These are phyloP conservation scores for Notocelia uddmanniana DNA, from an alignment of 2,888 invertebrate genomes.

Conservation along the genomic window DNA sequence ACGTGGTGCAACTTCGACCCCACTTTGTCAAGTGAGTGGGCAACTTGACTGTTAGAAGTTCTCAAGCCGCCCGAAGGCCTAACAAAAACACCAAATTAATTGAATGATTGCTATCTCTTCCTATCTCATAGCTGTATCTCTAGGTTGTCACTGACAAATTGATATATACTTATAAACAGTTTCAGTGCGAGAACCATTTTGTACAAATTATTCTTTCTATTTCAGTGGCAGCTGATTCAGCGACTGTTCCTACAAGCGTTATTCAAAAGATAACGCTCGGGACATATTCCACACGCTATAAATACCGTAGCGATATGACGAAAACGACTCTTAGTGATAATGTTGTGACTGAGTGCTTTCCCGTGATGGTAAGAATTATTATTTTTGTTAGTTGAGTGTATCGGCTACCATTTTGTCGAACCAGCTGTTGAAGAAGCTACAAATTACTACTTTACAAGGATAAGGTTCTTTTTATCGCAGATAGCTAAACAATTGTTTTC, in stretches of 20 bases:
- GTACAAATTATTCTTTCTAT: conserved; percentile 46
- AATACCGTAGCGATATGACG: conserved; percentile 50
- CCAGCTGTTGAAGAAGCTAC: not conserved
- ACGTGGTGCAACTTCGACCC: no score
- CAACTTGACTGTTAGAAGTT: no score
- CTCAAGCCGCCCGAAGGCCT: no score
- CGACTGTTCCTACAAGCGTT: conserved; percentile 82
- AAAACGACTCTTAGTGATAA: conserved; percentile 16
- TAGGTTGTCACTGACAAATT: no score
- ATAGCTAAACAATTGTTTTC: no score
- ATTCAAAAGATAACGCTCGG: conserved; percentile 82
- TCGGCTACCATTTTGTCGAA: not conserved
- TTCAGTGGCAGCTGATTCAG: conserved; percentile 85
- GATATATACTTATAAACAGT: no score
- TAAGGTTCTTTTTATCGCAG: no score
- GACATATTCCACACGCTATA: conserved; percentile 81
- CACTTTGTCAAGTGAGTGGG: no score
- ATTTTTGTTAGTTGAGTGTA: not conserved
- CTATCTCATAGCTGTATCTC: no score
- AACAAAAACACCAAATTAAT: no score
- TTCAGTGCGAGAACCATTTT: not conserved
- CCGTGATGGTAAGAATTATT: conserved; percentile 3
- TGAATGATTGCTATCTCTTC: no score
- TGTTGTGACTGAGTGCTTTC: conserved; percentile 26
- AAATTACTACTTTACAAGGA: no score